Conservation (phyloP, 2,888 invertebrate species). For the Drosophila colorata region DNA sequence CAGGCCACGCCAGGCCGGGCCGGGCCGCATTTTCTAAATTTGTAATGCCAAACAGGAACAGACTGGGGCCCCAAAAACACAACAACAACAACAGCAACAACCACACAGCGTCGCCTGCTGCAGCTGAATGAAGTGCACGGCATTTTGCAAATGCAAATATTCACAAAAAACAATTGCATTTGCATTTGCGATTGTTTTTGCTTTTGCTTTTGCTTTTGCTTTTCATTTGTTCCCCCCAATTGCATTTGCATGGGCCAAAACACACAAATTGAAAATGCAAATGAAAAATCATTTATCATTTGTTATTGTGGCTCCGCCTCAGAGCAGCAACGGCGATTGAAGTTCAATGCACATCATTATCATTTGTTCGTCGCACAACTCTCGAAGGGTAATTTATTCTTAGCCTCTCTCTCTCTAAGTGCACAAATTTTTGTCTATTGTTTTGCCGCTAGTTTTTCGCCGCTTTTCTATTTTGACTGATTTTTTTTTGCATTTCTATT, state of each 20-base stretch:
- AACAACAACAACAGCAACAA: constrained; percentile 7
- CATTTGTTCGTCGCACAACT: constrained; percentile 51
- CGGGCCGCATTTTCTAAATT: constrained; percentile 83
- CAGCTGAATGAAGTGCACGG: constrained; percentile 67
- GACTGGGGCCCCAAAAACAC: constrained; percentile 34
- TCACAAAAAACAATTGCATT: constrained; percentile 19
- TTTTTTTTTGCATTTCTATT: constrained; percentile 37
- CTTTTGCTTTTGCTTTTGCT: constrained; percentile 25
- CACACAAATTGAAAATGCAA: constrained; percentile 17
- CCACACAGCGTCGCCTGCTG: constrained; percentile 9
- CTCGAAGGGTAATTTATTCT: constrained; percentile 82
- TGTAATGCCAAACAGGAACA: constrained; percentile 77
- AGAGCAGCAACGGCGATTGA: constrained; percentile 68
- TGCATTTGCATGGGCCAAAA: too few relatives aligned
- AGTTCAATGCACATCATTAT: constrained; percentile 85
- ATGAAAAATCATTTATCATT: constrained; percentile 73
- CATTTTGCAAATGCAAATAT: constrained; percentile 36
- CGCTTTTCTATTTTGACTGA: constrained; percentile 33
- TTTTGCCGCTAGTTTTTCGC: constrained; percentile 36
- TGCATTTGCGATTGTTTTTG: constrained; percentile 31
- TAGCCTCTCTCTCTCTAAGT: constrained; percentile 59
- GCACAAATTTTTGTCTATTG: constrained; percentile 44
- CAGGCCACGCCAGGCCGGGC: constrained; percentile 62
- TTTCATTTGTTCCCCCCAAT: background rate
- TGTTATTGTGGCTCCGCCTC: constrained; percentile 38